Evolutionary conservation across 2,113 vertebrate species (phyloP).

Genomic region (Myotis brandtii): DNA sequence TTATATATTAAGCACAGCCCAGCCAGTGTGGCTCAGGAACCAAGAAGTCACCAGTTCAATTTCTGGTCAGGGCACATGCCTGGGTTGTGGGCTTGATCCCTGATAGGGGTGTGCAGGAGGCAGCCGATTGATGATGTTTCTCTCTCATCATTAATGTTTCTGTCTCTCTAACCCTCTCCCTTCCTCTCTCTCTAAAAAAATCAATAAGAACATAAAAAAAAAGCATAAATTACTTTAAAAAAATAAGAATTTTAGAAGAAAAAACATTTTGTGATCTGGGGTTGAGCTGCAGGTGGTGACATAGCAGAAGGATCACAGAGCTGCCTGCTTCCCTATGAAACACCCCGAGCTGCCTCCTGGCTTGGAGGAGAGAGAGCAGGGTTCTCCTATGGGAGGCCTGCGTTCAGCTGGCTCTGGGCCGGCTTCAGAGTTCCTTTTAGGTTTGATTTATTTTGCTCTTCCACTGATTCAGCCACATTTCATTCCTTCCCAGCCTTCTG

Average conservation of each 20-base stretch:
- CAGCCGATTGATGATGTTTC: no score
- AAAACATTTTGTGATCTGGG: accelerated
- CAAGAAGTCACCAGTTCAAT: no score
- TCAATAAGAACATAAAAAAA: neutral
- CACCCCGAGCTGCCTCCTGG: no score
- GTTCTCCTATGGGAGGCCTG: neutral
- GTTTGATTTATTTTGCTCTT: neutral
- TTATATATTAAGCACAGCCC: neutral
- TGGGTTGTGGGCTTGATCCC: no score
- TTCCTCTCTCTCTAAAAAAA: no score
- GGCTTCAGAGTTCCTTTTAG: neutral
- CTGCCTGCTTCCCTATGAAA: neutral
- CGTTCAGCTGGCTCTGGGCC: neutral
- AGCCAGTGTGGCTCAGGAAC: no score
- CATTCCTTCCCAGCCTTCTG: neutral
- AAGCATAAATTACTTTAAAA: neutral
- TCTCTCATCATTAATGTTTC: no score
- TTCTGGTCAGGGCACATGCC: no score
- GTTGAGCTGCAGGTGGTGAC: neutral
- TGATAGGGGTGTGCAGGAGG: no score
- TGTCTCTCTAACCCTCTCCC: no score
- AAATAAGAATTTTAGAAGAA: neutral
- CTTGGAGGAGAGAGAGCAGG: neutral
- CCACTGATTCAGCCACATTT: neutral
- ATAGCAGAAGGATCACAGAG: accelerated